Conservation (phyloP, 2,888 invertebrate species). For the Morinoia aosen region DNA sequence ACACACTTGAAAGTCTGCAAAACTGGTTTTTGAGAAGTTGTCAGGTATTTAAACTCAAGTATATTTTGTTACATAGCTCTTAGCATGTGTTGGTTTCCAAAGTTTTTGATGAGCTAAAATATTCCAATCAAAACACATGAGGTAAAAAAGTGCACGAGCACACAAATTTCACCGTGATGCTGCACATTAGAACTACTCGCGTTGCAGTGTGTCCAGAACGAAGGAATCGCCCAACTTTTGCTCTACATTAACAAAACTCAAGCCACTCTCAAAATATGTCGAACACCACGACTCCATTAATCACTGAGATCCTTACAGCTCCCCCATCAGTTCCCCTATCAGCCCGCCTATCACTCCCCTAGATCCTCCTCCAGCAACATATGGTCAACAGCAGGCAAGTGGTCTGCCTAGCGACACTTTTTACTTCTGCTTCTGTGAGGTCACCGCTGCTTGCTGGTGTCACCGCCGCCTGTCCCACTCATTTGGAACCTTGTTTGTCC, state of each 20-base stretch:
- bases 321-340: background rate
- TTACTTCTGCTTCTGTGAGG: background rate
- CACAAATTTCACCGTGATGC: background rate
- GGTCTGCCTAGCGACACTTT: background rate
- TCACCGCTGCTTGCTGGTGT: background rate
- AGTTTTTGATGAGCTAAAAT: background rate
- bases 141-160: background rate
- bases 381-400: slow-evolving; percentile 24
- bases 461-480: background rate
- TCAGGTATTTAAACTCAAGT: background rate
- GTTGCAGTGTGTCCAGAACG: background rate
- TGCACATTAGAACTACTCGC: background rate
- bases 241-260: background rate
- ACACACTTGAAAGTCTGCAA: background rate
- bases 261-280: background rate
- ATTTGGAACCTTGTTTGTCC: no score
- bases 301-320: background rate
- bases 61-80: background rate
- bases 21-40: background rate
- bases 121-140: background rate
- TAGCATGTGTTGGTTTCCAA: background rate
- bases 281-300: background rate
- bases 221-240: background rate
- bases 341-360: background rate
- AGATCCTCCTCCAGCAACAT: slow-evolving; percentile 19